Conservation (phyloP, 2,113 vertebrate species). For the Otocyon megalotis region DNA sequence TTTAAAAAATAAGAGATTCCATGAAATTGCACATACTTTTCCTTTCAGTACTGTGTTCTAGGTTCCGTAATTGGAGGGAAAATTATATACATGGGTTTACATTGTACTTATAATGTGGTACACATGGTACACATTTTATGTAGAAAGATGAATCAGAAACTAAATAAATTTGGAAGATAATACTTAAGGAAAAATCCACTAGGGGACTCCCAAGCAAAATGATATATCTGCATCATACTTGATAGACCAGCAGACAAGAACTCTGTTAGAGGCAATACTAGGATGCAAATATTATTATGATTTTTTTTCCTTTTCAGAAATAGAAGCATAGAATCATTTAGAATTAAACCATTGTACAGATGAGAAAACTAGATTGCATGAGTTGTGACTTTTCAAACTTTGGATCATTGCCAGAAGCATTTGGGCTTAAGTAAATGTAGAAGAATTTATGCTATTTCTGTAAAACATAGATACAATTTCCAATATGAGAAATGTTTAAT, state of each 20-base stretch:
- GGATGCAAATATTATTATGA: not conserved
- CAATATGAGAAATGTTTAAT: not conserved
- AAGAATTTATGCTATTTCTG: not conserved
- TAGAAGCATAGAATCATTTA: not conserved
- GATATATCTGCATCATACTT: not conserved
- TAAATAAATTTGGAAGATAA: not conserved
- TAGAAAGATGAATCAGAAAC: not conserved
- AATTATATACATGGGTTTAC: not conserved
- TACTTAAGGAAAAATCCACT: not conserved
- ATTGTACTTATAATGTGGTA: not conserved
- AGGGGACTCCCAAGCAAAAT: not conserved
- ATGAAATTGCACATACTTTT: constrained; percentile 9
- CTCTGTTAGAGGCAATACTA: not conserved
- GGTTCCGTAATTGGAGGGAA: not conserved
- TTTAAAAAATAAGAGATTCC: not conserved
- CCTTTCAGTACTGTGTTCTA: not conserved
- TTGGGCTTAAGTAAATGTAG: not conserved
- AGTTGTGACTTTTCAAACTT: not conserved
- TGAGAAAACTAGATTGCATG: not conserved
- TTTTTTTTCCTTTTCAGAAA: not conserved
- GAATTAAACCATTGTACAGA: not conserved
- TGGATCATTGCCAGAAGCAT: not conserved
- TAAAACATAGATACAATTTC: constrained; percentile 3
- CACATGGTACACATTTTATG: not conserved
- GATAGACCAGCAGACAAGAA: not conserved